Percentiles rank a stretch among this genome's conserved stretches.
Evolutionary conservation across 2,113 vertebrate genomes (phyloP).

Genomic region (Phainopepla nitens): DNA sequence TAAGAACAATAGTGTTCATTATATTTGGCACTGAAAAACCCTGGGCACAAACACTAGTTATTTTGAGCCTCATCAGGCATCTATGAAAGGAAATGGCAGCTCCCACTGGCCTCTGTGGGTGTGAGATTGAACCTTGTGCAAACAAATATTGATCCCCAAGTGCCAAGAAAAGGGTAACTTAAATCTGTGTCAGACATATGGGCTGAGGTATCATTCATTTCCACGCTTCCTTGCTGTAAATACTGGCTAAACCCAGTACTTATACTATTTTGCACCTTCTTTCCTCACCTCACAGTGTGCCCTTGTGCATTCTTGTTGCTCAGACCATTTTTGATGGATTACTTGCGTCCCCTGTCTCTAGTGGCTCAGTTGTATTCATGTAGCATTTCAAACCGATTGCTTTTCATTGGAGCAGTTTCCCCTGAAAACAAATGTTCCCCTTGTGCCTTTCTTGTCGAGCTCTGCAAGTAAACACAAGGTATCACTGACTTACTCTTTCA

Average conservation of each 20-base stretch:
- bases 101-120: not conserved
- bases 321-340: not conserved
- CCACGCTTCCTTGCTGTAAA: not conserved
- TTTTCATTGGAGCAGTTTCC: not conserved
- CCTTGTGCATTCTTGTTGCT: not conserved
- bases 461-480: not conserved
- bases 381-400: not conserved
- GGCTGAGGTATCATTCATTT: not conserved
- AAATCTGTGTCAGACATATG: not conserved
- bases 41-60: not conserved
- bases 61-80: not conserved
- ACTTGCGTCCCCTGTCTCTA: not conserved
- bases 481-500: constrained; percentile 26
- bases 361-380: not conserved
- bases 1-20: constrained; percentile 41
- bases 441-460: not conserved
- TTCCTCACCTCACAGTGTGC: not conserved
- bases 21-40: constrained; percentile 30
- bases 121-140: not conserved
- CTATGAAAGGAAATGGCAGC: constrained; percentile 28
- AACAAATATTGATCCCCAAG: not conserved
- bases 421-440: constrained; percentile 14
- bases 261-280: not conserved
- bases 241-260: not conserved
- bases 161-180: not conserved